These are phyloP conservation scores for Gymnobelideus leadbeateri DNA, from an alignment of 2,113 vertebrate genomes.

Conservation along the genomic window DNA sequence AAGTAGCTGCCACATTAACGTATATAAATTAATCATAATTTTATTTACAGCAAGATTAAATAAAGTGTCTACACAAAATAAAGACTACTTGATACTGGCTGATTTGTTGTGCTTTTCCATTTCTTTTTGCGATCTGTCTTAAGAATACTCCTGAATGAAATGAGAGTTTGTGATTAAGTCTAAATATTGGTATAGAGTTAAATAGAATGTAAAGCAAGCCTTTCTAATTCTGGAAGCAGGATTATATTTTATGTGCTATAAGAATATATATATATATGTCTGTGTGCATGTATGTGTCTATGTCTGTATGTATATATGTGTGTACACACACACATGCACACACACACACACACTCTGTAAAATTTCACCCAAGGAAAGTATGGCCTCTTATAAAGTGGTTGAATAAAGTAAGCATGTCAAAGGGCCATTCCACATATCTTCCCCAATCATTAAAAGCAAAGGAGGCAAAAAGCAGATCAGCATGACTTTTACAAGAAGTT, in stretches of 20 bases:
- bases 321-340: no score
- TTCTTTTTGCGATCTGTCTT: conserved; percentile 28
- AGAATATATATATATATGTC: conserved; percentile 36
- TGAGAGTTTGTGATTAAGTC: background rate
- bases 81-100: conserved; percentile 10
- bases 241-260: background rate
- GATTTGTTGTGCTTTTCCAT: background rate
- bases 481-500: conserved; percentile 23
- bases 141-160: conserved; percentile 14
- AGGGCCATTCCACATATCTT: conserved; percentile 33
- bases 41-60: background rate
- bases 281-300: no score
- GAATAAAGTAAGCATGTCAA: conserved; percentile 39
- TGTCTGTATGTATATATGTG: no score
- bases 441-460: conserved; percentile 9
- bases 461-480: background rate
- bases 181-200: background rate
- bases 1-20: background rate
- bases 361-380: conserved; percentile 42
- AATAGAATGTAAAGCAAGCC: background rate
- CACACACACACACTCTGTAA: no score
- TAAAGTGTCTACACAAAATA: background rate
- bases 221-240: conserved; percentile 14
- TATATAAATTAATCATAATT: background rate
- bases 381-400: conserved; percentile 10